These are phyloP conservation scores for Hippocampus abdominalis DNA, from an alignment of 2,113 vertebrate genomes.

Conservation along the genomic window DNA sequence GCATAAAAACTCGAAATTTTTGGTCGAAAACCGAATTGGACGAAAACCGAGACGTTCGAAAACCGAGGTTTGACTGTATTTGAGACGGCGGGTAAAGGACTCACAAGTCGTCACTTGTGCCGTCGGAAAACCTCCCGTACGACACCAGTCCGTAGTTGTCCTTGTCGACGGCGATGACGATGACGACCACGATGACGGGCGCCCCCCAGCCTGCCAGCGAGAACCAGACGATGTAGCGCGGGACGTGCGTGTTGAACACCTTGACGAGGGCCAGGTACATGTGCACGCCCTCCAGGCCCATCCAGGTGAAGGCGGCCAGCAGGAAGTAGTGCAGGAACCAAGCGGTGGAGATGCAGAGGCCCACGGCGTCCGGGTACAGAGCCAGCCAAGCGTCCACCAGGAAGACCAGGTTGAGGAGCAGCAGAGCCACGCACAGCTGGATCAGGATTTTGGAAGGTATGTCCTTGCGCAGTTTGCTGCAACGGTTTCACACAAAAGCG, in stretches of 20 bases:
- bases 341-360: constrained; percentile 89
- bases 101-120: constrained; percentile 83
- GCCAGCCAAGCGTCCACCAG: constrained; percentile 91
- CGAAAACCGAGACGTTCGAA: too few species aligned
- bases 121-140: constrained; percentile 77
- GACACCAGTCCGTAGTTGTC: constrained; percentile 83
- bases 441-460: constrained; percentile 95
- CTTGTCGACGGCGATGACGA: constrained; percentile 77
- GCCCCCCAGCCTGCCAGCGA: constrained; percentile 88
- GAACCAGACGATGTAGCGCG: constrained; percentile 89
- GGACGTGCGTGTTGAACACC: constrained; percentile 89
- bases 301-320: constrained; percentile 93
- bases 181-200: constrained; percentile 82
- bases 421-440: constrained; percentile 85
- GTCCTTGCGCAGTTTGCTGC: constrained; percentile 90
- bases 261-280: constrained; percentile 97
- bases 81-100: constrained; percentile 45
- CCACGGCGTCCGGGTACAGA: constrained; percentile 70
- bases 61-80: too few species aligned
- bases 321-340: constrained; percentile 96
- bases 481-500: neutral
- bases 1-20: too few species aligned
- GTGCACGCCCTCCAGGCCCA: constrained; percentile 96
- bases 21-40: too few species aligned
- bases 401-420: constrained; percentile 87